Evolutionary conservation across 2,888 invertebrate species (phyloP).

Genomic region (Macropis europaea): DNA sequence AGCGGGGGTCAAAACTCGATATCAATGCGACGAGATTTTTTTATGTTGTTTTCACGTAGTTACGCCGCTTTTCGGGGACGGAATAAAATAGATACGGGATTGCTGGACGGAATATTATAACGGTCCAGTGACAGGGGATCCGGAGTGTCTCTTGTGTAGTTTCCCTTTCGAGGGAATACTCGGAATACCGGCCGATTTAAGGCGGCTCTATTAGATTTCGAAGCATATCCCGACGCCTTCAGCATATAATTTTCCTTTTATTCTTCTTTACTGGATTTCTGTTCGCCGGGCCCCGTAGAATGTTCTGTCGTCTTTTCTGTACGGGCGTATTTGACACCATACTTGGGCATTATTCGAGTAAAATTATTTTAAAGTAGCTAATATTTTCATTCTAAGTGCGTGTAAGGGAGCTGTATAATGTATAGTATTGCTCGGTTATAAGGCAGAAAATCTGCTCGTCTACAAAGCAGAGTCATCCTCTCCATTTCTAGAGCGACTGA

Average conservation of each 20-base stretch:
- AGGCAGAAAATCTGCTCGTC: too few species aligned
- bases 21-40: constrained; percentile 70
- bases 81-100: constrained; percentile 66
- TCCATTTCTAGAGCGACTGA: too few species aligned
- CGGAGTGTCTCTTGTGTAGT: constrained; percentile 29
- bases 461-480: too few species aligned
- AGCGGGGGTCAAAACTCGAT: constrained; percentile 66
- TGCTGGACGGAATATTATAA: constrained; percentile 76
- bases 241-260: constrained; percentile 9
- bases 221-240: constrained; percentile 53
- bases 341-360: too few species aligned
- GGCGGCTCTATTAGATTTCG: constrained; percentile 70
- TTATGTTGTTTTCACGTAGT: constrained; percentile 77
- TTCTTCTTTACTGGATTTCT: background rate
- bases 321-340: too few species aligned
- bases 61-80: constrained; percentile 63
- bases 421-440: too few species aligned
- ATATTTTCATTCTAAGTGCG: too few species aligned
- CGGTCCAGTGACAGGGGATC: constrained; percentile 72
- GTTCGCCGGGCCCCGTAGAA: too few species aligned
- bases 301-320: too few species aligned
- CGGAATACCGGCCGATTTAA: constrained; percentile 62
- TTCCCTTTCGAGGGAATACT: constrained; percentile 38
- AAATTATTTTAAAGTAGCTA: too few species aligned
- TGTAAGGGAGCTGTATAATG: too few species aligned